Base-by-base conservation (phyloP, 2,797 vertebrate genomes). In the Artibeus lituratus region DNA sequence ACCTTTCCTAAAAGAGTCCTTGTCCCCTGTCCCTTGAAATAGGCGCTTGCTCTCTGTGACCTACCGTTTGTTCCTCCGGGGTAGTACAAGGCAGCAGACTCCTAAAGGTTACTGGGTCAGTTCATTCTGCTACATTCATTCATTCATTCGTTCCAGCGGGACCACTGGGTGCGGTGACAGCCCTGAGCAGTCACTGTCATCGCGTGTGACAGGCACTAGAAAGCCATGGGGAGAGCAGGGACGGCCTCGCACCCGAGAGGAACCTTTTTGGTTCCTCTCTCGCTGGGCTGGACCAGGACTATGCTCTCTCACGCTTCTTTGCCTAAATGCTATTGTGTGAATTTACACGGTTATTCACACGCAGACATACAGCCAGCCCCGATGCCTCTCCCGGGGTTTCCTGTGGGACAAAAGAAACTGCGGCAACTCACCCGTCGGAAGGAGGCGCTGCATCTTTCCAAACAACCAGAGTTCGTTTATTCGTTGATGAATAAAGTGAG, bases 391-490 rank as follows among this genome's bases (percentile, higher is more conserved):
- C 11, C 6, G 51, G 67, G 51, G 67, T 57, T 47, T 51, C 8
- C 12, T 47, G 76, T 59, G 69, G 59, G 16, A 57, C 4, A 5
- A 12, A 15, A 49, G 35, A 49, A 10, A 10, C 7, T 19, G 53
- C 24, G 8, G 15, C 7, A 3, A 1, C 16, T 2, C 10, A 5
- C n/a, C 15, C 8, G 9, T 3, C 22, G 8, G 44, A 3, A 47
- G 39, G 77, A 21, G 70, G 49, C 26, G 22, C 49, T 35, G 57
- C 12, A 0, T 4, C 22, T 53, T 67, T 73, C 51, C 18, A 39
- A 70, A 47, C 55, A 73, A 26, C 14, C 29, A 3, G 53, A 32
- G 59, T 73, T 16, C 4, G 19, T 32, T 42, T 22, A n/a, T 55
- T 12, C 19, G 78, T 39, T n/a, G 35, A 59, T 10, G 12, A n/a